phyloP scores from a whole-genome alignment of 2,113 vertebrate genomes.

The Otus sunia region DNA sequence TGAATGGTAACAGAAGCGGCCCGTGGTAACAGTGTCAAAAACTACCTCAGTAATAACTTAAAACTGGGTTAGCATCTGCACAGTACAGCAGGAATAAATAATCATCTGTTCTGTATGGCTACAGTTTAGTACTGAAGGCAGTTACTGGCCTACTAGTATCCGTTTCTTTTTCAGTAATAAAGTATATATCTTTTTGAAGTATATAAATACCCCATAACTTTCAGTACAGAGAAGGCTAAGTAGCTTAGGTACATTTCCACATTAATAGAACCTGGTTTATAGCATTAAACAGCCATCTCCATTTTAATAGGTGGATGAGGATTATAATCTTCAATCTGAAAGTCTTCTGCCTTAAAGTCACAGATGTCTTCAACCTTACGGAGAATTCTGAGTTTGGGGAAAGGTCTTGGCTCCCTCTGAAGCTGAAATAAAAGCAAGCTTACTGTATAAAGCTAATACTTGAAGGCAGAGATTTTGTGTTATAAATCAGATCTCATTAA shows the following conservation, averaged over 20 bases:
- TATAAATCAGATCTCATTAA: background rate
- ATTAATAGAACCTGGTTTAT: background rate
- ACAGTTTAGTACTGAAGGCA: background rate
- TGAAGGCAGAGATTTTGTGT: background rate
- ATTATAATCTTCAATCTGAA: slow-evolving; percentile 88
- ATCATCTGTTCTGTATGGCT: background rate
- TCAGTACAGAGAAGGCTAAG: background rate
- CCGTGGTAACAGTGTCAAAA: background rate
- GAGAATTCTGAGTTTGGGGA: slow-evolving; percentile 91
- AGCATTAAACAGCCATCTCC: slow-evolving; percentile 90
- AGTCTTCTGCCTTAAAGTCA: slow-evolving; percentile 89
- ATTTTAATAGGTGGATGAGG: slow-evolving; percentile 94
- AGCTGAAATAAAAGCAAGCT: slow-evolving; percentile 77
- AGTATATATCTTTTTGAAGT: background rate
- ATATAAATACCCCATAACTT: background rate
- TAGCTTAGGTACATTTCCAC: background rate
- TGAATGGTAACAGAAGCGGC: background rate
- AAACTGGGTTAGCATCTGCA: background rate
- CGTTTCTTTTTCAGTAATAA: background rate
- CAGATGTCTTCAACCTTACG: slow-evolving; percentile 84
- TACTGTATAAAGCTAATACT: background rate
- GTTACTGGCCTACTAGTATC: background rate
- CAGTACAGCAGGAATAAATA: background rate
- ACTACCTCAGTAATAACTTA: background rate
- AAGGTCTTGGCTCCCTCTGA: slow-evolving; percentile 87